phyloP scores from a whole-genome alignment of 1,140 invertebrate species.

The Aphidius gifuensis region DNA sequence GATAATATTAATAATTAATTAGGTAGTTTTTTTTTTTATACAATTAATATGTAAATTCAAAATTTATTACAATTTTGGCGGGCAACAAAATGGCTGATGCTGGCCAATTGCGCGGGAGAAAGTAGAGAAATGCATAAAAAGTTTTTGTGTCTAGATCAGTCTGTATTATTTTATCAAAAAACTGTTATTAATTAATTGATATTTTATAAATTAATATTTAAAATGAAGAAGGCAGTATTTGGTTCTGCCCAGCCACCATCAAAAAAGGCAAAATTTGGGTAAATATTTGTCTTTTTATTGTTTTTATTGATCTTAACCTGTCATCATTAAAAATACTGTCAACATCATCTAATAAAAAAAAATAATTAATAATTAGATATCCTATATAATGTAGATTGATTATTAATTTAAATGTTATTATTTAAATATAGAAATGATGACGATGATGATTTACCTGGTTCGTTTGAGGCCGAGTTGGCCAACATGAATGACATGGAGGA shows the following conservation, averaged over 20 bases:
- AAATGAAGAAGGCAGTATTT: conserved; percentile 31
- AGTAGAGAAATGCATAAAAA: no score
- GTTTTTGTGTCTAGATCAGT: no score
- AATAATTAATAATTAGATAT: background rate
- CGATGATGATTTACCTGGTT: conserved; percentile 56
- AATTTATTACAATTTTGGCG: no score
- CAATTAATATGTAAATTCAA: no score
- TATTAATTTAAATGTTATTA: background rate
- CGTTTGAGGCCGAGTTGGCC: conserved; percentile 63
- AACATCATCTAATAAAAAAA: background rate
- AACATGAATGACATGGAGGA: conserved; percentile 55
- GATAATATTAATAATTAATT: no score
- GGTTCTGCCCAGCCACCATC: conserved; percentile 27
- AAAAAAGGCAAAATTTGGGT: conserved; percentile 39
- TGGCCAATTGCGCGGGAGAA: no score
- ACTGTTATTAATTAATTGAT: no score
- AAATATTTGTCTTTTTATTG: background rate
- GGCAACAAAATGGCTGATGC: no score
- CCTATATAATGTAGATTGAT: background rate
- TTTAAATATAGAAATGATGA: conserved; percentile 44
- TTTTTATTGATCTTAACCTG: background rate
- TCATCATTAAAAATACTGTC: conserved; percentile 6
- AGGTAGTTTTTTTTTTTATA: no score
- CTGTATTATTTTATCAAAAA: no score
- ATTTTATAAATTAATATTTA: background rate